Base-by-base conservation (phyloP, 2,888 invertebrate species). In the Scaptomyza reducta region DNA sequence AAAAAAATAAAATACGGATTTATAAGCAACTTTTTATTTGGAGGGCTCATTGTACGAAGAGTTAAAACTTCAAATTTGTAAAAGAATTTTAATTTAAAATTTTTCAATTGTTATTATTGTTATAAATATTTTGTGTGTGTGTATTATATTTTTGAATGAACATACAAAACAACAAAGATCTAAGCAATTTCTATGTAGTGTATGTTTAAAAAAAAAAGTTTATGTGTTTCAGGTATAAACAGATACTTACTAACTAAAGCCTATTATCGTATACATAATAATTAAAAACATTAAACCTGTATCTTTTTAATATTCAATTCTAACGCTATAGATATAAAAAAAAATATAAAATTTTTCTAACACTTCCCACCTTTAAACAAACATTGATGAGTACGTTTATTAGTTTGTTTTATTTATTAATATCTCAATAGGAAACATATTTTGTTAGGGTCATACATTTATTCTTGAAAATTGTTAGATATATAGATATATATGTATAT, bases 341-440 rank as follows among this genome's bases (percentile, higher is more conserved):
- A 10, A 33, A 40, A 1, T 14, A n/a, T 10, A n/a, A 14, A 11
- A 6, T 51, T n/a, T 42, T 16, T 25, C 16, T 25, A 58, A 13
- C 18, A 42, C 16, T 16, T 42, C 6, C 27, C 14, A 42, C 18
- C 13, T 0, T 4, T 46, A 61, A 38, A 35, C 14, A 55, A 41
- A 42, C 4, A 14, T 16, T 13, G 3, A 13, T 42, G 18, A 5
- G 16, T 25, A 44, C 47, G 49, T 67, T 53, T 58, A 65, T 50
- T 59, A 35, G 10, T 42, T 5, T 33, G 29, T 51, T 25, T 50
- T 71, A 58, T 72, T 68, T 65, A 69, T 64, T 72, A 72, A 66
- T 78, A 78, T 72, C 47, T 81, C 65, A 79, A 65, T 64, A 65
- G 55, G 62, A 85, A 81, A 85, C 82, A 79, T 74, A 47, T 40